Evolutionary conservation across 1,140 invertebrate species (phyloP).

Genomic region (Drosophila yakuba): DNA sequence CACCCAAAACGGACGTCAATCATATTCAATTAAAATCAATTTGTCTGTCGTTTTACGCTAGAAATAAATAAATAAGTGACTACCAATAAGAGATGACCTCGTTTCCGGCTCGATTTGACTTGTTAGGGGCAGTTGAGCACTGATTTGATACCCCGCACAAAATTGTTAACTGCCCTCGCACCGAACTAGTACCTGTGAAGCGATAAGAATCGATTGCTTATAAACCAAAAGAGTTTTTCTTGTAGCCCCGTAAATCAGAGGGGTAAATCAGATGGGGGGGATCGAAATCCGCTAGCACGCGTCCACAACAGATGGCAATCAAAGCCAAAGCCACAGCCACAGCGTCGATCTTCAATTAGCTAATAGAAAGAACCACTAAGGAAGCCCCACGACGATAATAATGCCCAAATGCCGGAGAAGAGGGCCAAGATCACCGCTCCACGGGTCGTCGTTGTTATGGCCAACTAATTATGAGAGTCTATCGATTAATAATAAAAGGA

Average conservation of each 20-base stretch:
- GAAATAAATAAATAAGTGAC: slow-evolving; percentile 61
- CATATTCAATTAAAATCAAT: slow-evolving; percentile 73
- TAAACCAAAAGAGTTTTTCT: slow-evolving; percentile 12
- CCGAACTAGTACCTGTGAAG: slow-evolving; percentile 3
- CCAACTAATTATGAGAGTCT: slow-evolving; percentile 72
- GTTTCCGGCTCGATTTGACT: slow-evolving; percentile 34
- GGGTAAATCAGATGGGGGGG: slow-evolving; percentile 18
- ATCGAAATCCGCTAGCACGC: slow-evolving; percentile 38
- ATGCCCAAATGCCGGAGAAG: not conserved
- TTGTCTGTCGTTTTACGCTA: slow-evolving; percentile 66
- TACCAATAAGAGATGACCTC: slow-evolving; percentile 45
- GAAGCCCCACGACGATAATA: slow-evolving; percentile 30
- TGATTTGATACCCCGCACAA: not conserved
- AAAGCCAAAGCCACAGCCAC: slow-evolving; percentile 23
- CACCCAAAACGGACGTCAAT: slow-evolving; percentile 48
- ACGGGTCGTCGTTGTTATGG: slow-evolving; percentile 58
- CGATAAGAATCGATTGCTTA: slow-evolving; percentile 26
- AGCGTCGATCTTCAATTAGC: slow-evolving; percentile 62
- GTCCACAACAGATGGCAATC: slow-evolving; percentile 47
- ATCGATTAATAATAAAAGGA: slow-evolving; percentile 79
- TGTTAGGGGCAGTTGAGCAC: slow-evolving; percentile 5
- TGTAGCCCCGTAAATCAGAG: slow-evolving; percentile 11
- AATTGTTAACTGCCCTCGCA: slow-evolving; percentile 15
- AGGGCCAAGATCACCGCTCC: slow-evolving; percentile 8
- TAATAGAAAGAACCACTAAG: slow-evolving; percentile 50